These are phyloP conservation scores for Xiphophorus hellerii DNA, from an alignment of 2,113 vertebrate species.

Conservation along the genomic window DNA sequence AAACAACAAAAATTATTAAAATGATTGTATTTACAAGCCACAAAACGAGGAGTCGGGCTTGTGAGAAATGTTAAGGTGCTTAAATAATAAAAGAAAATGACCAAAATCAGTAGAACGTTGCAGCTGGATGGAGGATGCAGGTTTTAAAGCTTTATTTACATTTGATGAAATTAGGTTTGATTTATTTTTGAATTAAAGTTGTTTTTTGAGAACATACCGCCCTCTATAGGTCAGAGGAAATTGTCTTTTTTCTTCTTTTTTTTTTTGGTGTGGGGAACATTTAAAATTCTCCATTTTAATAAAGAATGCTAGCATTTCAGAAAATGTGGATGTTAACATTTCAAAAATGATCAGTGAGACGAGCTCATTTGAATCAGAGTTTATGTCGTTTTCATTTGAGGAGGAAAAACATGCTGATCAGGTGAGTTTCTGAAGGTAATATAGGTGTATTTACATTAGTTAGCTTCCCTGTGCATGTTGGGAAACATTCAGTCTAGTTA, in stretches of 20 bases:
- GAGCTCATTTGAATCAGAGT: too few relatives aligned
- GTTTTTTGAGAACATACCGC: not conserved
- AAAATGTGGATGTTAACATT: too few relatives aligned
- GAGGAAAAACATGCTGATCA: not conserved
- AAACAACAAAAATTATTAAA: not conserved
- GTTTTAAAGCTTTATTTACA: not conserved
- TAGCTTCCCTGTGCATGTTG: not conserved
- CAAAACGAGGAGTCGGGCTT: not conserved
- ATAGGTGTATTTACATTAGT: not conserved
- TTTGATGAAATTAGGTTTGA: not conserved
- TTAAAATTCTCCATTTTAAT: not conserved
- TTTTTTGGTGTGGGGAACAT: too few relatives aligned
- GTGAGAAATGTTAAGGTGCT: constrained; percentile 2
- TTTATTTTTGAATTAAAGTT: not conserved
- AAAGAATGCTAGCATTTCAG: too few relatives aligned
- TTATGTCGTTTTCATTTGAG: not conserved
- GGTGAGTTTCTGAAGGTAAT: too few relatives aligned
- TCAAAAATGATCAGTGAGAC: too few relatives aligned
- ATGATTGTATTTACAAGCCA: not conserved
- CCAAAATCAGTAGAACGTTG: not conserved
- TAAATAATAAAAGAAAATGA: not conserved
- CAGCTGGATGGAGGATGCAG: not conserved
- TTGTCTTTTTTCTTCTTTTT: too few relatives aligned
- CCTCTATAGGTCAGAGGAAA: constrained; percentile 19
- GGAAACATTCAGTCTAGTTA: not conserved